These are phyloP conservation scores for Trichonephila inaurata DNA, from an alignment of 1,140 invertebrate species.

Conservation along the genomic window DNA sequence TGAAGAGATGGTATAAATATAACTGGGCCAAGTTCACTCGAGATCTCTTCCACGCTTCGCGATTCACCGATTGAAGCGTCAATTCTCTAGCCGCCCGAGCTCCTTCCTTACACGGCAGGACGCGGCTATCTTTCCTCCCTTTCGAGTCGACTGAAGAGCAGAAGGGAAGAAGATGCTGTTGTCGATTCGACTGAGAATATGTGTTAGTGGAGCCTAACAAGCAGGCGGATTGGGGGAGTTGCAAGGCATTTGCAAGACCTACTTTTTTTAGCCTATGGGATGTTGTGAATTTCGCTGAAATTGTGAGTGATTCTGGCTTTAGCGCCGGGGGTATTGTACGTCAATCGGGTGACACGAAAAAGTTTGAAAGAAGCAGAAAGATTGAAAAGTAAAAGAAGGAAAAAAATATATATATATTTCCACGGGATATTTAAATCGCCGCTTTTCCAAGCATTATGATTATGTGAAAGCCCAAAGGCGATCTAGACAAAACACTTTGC, in stretches of 20 bases:
- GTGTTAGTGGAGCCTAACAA: conserved; percentile 54
- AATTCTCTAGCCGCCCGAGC: conserved; percentile 52
- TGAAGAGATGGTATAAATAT: not conserved
- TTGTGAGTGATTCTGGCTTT: conserved; percentile 59
- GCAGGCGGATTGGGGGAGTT: conserved; percentile 47
- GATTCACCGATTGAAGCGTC: conserved; percentile 26
- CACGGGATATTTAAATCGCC: conserved; percentile 1
- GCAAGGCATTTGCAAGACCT: conserved; percentile 47
- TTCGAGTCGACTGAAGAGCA: conserved; percentile 2
- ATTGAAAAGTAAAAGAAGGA: not conserved
- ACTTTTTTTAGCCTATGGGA: conserved; percentile 62
- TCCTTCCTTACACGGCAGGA: conserved; percentile 32
- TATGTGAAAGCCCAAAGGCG: not conserved
- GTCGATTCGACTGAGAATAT: conserved; percentile 16
- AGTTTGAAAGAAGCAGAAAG: not conserved
- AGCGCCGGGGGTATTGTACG: conserved; percentile 47
- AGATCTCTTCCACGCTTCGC: conserved; percentile 44
- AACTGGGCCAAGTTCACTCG: conserved; percentile 62
- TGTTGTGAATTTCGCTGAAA: conserved; percentile 26
- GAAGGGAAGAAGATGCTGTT: not conserved
- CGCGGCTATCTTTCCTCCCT: not conserved
- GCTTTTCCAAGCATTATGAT: not conserved
- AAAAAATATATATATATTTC: not conserved
- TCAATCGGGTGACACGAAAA: conserved; percentile 58
- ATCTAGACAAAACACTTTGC: conserved; percentile 36